Evolutionary conservation across 2,113 vertebrate species (phyloP).

Genomic region (Bufo bufo): DNA sequence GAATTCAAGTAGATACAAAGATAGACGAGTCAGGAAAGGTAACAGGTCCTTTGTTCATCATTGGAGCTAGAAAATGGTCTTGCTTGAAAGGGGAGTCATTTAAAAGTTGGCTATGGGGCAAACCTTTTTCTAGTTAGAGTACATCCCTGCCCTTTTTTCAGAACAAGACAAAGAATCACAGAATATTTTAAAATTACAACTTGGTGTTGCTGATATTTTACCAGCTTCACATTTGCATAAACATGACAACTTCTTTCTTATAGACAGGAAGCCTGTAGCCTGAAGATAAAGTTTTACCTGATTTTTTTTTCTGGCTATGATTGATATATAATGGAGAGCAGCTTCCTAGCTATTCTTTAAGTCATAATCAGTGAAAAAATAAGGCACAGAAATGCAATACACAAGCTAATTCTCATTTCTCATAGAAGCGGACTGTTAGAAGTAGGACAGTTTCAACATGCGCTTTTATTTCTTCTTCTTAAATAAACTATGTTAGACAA

Average conservation of each 20-base stretch:
- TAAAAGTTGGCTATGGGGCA: no score
- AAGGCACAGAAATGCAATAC: conserved; percentile 2
- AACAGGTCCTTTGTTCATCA: no score
- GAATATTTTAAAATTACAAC: no score
- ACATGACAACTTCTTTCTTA: not conserved
- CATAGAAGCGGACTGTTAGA: conserved; percentile 3
- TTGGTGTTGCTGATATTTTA: not conserved
- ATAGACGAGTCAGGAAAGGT: no score
- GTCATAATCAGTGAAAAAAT: conserved; percentile 36
- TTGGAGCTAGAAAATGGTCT: no score
- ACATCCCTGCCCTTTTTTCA: no score
- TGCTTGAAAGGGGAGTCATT: no score
- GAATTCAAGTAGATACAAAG: no score
- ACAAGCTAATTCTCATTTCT: conserved; percentile 6
- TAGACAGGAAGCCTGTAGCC: conserved; percentile 23
- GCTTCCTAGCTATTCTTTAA: conserved; percentile 35
- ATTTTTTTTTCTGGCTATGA: conserved; percentile 22
- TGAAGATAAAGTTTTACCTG: conserved; percentile 41
- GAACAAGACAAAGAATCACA: no score
- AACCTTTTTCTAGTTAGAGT: no score
- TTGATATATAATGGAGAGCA: conserved; percentile 37
- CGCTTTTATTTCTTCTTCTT: conserved; percentile 27
- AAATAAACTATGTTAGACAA: conserved; percentile 33
- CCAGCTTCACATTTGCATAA: conserved; percentile 31
- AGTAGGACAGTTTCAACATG: conserved; percentile 25